Evolutionary conservation across 2,113 vertebrate species (phyloP), one percentile per base, ranked within the genome.

Genomic region (Ailuropoda melanoleuca): DNA sequence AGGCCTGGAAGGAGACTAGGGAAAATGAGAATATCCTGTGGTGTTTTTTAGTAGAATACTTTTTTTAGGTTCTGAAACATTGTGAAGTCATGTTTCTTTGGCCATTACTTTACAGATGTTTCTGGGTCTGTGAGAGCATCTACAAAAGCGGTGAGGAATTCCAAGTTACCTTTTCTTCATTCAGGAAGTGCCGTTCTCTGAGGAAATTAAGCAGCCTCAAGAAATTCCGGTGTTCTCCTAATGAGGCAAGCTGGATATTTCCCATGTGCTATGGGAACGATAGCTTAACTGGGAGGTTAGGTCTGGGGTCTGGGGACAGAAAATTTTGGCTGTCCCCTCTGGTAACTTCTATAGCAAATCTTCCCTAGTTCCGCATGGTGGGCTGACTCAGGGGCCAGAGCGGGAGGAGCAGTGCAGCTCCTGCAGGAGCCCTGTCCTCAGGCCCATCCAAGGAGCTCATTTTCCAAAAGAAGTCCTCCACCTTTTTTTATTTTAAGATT

Each of bases 1-100:
- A 94, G 24, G 62, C 17, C 19, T 58, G 18, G 62, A 77, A 82
- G 77, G 53, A 77, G 46, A 37, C 26, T 39, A 48, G 72, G 75
- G 60, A 72, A 23, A 48, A 66, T 37, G 26, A 37, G 46, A 53
- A 34, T 34, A 43, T n/a, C 37, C 10, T 87, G 1, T 62, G 17
- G 19, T 85, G 3, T 81, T 50, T 83, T 74, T 48, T 9, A 58
- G 34, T 75, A 64, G 58, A 90, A 29, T 29, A 17, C 10, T 2
- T 80, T 82, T 89, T 46, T 87, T 60, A 90, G 37, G 74, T 96
- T 92, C 37, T 85, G 50, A 92, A 95, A 87, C 24, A 80, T 94
- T 92, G 37, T 78, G 37, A 92, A 94, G 48, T 29, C 72, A 17
- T 21, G 17, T 29, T 55, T 83, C 46, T 82, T 74, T 66, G 48